A percentile compares a stretch with the other conserved stretches of the same genome.
phyloP scores from a whole-genome alignment of 1,140 invertebrate species.

The Drosophila equinoxialis region DNA sequence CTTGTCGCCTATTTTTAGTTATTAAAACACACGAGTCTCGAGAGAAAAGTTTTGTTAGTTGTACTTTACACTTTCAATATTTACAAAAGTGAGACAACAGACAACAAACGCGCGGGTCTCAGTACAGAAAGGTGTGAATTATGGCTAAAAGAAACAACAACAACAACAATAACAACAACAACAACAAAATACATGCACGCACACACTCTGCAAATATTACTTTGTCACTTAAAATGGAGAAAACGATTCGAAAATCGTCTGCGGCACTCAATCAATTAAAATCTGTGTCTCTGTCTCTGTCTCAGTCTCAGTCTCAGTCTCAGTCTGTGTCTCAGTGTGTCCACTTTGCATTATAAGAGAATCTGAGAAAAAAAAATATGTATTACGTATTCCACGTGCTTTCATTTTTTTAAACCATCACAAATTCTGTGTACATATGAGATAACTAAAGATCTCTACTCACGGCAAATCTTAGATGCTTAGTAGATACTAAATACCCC shows the following conservation, averaged over 20 bases:
- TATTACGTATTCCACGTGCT: slow-evolving; percentile 22
- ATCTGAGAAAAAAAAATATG: neutral
- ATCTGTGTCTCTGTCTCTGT: neutral
- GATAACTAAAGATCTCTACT: too few species aligned
- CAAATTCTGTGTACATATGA: slow-evolving; percentile 28
- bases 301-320: too few species aligned
- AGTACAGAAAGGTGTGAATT: slow-evolving; percentile 60
- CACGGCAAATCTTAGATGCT: too few species aligned
- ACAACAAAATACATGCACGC: neutral
- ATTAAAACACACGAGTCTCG: slow-evolving; percentile 6
- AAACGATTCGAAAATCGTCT: neutral
- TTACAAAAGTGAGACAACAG: slow-evolving; percentile 33
- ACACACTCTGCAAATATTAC: neutral
- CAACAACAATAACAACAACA: neutral
- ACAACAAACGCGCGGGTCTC: slow-evolving; percentile 31
- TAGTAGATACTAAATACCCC: too few species aligned
- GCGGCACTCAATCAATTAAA: slow-evolving; percentile 24
- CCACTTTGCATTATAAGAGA: neutral
- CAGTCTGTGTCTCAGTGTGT: too few species aligned
- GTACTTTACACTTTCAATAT: slow-evolving; percentile 58
- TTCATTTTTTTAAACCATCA: neutral
- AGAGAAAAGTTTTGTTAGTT: slow-evolving; percentile 7
- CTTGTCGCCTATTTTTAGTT: neutral
- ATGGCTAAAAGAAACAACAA: neutral
- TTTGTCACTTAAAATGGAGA: neutral